Evolutionary conservation across 2,888 invertebrate species (phyloP).

Genomic region (Andrena bucephala): DNA sequence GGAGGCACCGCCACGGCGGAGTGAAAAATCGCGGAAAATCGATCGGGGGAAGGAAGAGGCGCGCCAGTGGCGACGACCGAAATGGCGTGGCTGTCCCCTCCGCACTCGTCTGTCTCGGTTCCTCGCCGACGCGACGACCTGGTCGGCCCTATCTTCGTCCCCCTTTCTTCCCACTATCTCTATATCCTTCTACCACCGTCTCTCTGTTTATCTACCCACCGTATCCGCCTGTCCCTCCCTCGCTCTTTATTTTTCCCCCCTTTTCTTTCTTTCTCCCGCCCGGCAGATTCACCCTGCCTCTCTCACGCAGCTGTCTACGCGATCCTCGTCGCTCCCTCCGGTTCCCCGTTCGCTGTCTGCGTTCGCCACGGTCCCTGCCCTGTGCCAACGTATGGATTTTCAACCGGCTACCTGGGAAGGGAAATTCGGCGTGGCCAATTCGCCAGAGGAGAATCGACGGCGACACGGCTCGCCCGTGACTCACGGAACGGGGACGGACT

Average conservation of each 20-base stretch:
- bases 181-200: background rate
- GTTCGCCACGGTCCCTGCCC: conserved; percentile 34
- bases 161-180: conserved; percentile 23
- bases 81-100: conserved; percentile 58
- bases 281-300: conserved; percentile 19
- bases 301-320: conserved; percentile 24
- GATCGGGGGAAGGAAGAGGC: conserved; percentile 68
- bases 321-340: conserved; percentile 6
- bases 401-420: conserved; percentile 12
- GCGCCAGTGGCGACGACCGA: conserved; percentile 70
- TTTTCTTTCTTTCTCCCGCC: conserved; percentile 32
- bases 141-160: conserved; percentile 2
- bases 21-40: conserved; percentile 75
- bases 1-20: conserved; percentile 53
- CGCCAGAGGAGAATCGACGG: background rate
- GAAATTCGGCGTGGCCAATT: conserved; percentile 29
- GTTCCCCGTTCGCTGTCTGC: conserved; percentile 20
- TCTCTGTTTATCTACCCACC: conserved; percentile 18
- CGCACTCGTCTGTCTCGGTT: conserved; percentile 14
- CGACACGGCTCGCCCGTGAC: background rate
- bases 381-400: conserved; percentile 56
- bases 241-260: conserved; percentile 32
- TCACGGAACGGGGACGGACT: conserved; percentile 19
- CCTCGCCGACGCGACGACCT: background rate
- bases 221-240: background rate